Conservation (phyloP, 2,888 invertebrate genomes). For the Caenorhabditis panamensis region DNA sequence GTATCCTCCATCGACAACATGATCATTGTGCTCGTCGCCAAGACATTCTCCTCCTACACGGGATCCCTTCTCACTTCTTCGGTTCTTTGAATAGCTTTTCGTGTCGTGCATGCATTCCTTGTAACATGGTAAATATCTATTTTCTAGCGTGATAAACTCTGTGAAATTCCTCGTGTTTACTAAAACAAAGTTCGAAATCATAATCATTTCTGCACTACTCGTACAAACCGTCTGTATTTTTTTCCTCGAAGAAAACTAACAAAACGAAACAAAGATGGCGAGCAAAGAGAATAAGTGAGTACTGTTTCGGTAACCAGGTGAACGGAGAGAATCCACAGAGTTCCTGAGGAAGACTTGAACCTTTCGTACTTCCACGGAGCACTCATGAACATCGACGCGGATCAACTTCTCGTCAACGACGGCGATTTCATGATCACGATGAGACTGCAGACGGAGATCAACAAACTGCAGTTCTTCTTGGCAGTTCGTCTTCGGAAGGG, state of each 20-base stretch:
- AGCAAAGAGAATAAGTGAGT: conserved; percentile 18
- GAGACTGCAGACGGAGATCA: conserved; percentile 40
- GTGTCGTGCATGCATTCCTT: background rate
- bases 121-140: background rate
- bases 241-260: background rate
- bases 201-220: background rate
- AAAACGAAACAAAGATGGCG: conserved; percentile 4
- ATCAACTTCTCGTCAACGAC: conserved; percentile 63
- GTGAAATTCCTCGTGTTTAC: background rate
- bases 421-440: conserved; percentile 53
- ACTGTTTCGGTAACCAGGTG: background rate
- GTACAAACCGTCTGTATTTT: background rate
- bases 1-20: conserved; percentile 14
- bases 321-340: conserved; percentile 16
- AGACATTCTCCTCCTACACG: conserved; percentile 21
- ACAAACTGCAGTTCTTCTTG: conserved; percentile 50
- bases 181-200: no score
- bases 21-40: conserved; percentile 28
- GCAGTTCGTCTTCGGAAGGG: conserved; percentile 54
- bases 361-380: conserved; percentile 73
- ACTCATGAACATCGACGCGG: conserved; percentile 71
- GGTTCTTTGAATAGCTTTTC: conserved; percentile 8
- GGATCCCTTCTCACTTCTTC: conserved; percentile 25
- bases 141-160: background rate
- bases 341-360: conserved; percentile 57